phyloP scores from a whole-genome alignment of 1,140 invertebrate genomes.

The Episyrphus balteatus region DNA sequence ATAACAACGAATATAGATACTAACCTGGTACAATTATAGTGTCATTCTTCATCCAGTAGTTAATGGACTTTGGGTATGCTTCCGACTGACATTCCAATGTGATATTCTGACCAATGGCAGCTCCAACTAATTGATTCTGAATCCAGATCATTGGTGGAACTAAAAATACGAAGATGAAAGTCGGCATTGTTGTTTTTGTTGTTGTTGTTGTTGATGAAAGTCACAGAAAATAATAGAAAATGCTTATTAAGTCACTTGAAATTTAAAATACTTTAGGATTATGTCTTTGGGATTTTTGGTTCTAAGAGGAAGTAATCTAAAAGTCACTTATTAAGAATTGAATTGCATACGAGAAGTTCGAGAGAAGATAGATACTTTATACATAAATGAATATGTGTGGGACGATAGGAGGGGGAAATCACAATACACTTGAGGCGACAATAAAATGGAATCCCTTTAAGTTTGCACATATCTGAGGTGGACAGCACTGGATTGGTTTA shows the following conservation, averaged over 20 bases:
- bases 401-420: too few species aligned
- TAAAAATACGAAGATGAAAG: slow-evolving; percentile 30
- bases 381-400: not conserved
- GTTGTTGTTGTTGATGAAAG: not conserved
- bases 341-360: not conserved
- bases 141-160: slow-evolving; percentile 78
- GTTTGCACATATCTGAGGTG: too few species aligned
- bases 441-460: too few species aligned
- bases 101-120: slow-evolving; percentile 56
- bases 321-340: not conserved
- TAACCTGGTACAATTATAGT: slow-evolving; percentile 72
- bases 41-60: slow-evolving; percentile 74
- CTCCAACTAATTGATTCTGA: slow-evolving; percentile 72
- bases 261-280: slow-evolving; percentile 1
- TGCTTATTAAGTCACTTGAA: not conserved
- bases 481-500: too few species aligned
- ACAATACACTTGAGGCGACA: not conserved
- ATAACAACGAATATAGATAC: slow-evolving; percentile 15
- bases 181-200: too few species aligned
- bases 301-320: not conserved
- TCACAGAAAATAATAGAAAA: not conserved
- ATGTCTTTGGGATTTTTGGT: slow-evolving; percentile 2
- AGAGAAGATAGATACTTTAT: not conserved
- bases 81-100: slow-evolving; percentile 74
- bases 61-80: slow-evolving; percentile 77